Evolutionary conservation across 2,113 vertebrate genomes (phyloP).

Genomic region (Maccullochella peelii): DNA sequence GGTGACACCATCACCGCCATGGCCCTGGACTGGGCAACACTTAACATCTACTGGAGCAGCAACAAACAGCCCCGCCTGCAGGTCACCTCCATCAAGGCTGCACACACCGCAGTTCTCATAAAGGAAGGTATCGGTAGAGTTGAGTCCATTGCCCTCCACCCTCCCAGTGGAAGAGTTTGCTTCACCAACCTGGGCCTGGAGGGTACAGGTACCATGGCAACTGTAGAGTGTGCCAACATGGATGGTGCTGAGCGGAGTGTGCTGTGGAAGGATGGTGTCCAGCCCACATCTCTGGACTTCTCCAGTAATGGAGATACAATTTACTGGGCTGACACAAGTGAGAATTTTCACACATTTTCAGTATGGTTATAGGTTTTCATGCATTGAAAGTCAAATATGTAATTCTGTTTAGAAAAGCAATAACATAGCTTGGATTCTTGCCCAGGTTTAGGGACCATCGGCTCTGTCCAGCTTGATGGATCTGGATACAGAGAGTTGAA

Average conservation of each 20-base stretch:
- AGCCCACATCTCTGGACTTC: slow-evolving; percentile 85
- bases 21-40: slow-evolving; percentile 90
- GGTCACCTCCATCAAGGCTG: slow-evolving; percentile 79
- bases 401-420: not conserved
- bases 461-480: slow-evolving; percentile 85
- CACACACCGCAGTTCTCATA: slow-evolving; percentile 81
- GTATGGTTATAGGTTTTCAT: not conserved
- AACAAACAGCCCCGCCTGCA: slow-evolving; percentile 79
- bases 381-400: not conserved
- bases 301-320: slow-evolving; percentile 81
- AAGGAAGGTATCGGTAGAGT: slow-evolving; percentile 73
- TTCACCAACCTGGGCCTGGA: slow-evolving; percentile 81
- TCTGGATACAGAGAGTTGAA: slow-evolving; percentile 83
- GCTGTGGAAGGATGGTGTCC: slow-evolving; percentile 84
- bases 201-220: rapidly evolving
- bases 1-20: slow-evolving; percentile 81
- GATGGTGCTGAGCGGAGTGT: slow-evolving; percentile 81
- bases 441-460: slow-evolving; percentile 84
- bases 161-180: slow-evolving; percentile 85
- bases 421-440: slow-evolving; percentile 6
- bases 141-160: slow-evolving; percentile 84
- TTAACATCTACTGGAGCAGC: slow-evolving; percentile 91
- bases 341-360: slow-evolving; percentile 4
- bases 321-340: slow-evolving; percentile 91
- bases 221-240: slow-evolving; percentile 89